These are phyloP conservation scores for Ceratitis capitata DNA, from an alignment of 1,140 invertebrate genomes.

Conservation along the genomic window DNA sequence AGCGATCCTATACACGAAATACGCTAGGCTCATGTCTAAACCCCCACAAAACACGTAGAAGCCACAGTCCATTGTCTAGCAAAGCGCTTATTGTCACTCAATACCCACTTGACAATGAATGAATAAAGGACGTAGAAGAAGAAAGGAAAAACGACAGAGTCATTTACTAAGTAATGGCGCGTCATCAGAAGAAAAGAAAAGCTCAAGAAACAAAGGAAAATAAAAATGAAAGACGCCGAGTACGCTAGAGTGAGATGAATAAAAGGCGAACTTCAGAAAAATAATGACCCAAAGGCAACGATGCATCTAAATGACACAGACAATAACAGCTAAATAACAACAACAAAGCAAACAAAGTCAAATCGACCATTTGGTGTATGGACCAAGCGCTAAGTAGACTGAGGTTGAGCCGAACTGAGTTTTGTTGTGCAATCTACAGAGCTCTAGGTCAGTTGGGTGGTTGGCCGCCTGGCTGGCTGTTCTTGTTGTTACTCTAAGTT, in stretches of 20 bases:
- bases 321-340: neutral
- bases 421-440: neutral
- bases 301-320: conserved; percentile 40
- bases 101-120: conserved; percentile 9
- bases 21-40: too few species aligned
- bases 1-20: too few species aligned
- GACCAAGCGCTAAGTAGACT: neutral
- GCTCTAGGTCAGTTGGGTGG: neutral
- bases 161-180: neutral
- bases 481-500: too few species aligned
- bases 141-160: neutral
- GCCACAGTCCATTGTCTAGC: too few species aligned
- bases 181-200: neutral
- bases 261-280: conserved; percentile 27
- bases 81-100: neutral
- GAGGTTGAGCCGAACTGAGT: neutral
- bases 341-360: conserved; percentile 34
- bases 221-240: too few species aligned
- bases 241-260: neutral
- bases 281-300: conserved; percentile 37
- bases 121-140: neutral
- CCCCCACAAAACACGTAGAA: too few species aligned
- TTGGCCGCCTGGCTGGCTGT: neutral
- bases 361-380: neutral
- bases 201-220: neutral